Base-by-base conservation (phyloP, 1,140 invertebrate species). In the Neuroterus valhalla region DNA sequence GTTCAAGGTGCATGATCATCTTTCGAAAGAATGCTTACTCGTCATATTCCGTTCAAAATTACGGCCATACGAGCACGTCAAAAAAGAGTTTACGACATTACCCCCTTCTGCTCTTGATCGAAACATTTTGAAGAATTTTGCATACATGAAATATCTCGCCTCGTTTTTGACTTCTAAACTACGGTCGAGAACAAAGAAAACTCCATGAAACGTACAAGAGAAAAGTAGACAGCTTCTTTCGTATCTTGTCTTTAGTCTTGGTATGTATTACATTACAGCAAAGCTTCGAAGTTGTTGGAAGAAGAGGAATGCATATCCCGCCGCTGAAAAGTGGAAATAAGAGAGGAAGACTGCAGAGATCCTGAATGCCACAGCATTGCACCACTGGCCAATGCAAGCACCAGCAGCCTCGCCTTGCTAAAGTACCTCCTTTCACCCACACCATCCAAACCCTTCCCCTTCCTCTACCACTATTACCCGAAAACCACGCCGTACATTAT, bases 401-500 rank as follows among this genome's bases (percentile, higher is more conserved):
- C 38, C 66, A 72, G 66, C 52, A 78, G 44, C 38, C 48, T 42
- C 45, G 55, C 52, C 15, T 52, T 17, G 52, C 77, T 66, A 77
- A 72, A 76, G 72, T 52, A 62, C 46, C 46, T 72, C 46, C 62
- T 19, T 4, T 2, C 45, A 2, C 17, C 19, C 12, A 26, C 46
- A 44, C 48, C 14, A 23, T 14, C 19, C 17, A n/a, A 12, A 11
- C 3, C 17, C 19, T n/a, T 38, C 48, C 50, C 48, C 14, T 26
- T 19, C 15, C 14, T 26, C 26, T 5, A 19, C 12, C 1, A 10
- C 31, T 15, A 70, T 69, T 17, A 52, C 44, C 55, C 42, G 43
- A 11, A 23, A 48, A 62, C 15, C 19, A 52, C 19, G 3, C 66
- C 21, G 43, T 80, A 3, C 52, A 82, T 85, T 86, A 87, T 87